Evolutionary conservation across 2,113 vertebrate genomes (phyloP), one percentile per base, ranked within the genome.

Genomic region (Pituophis catenifer): DNA sequence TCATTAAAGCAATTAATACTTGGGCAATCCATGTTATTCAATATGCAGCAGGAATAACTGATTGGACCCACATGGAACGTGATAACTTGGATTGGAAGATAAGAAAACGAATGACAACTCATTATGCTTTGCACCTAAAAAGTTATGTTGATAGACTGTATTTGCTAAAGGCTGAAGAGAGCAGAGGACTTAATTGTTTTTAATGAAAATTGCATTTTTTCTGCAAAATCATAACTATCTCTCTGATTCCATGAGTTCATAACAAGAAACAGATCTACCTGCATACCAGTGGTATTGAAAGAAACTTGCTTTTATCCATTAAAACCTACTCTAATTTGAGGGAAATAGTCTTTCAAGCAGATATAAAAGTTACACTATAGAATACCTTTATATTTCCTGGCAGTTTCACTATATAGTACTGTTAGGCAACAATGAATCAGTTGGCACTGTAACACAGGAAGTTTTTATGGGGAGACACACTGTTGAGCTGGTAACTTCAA

Each of bases 141-240:
- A 33, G 29, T 33, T 70, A 70, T 70, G 17, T 3, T 33, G 29
- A 70, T 70, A 70, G 6, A 15, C 13, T 70, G 29, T 70, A 15
- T 70, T 70, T 70, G 62, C 29, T n/a, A 70, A 70, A 70, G 12
- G 29, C 29, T 33, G 29, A 70, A 70, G 29, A 70, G 13, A 70
- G 65, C 5, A 70, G 65, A 70, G 2, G 29, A 70, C 90, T 2
- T 95, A 91, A 86, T 90, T 88, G 44, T 93, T 81, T 58, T 89
- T 54, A 94, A 38, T 55, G 50, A 55, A 88, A 94, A 93, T 1
- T 92, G 21, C 5, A 38, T 23, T n/a, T 54, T 55, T 15, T 81
- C 17, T 3, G 0, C 0, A 50, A 1, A 89, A 23, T 89, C 81
- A 55, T 26, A 26, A 3, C 24, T 81, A 52, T 15, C 70, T 93